Percentiles rank a stretch among this genome's conserved stretches.
Evolutionary conservation across 2,888 invertebrate genomes (phyloP).

Genomic region (Achlya flavicornis): DNA sequence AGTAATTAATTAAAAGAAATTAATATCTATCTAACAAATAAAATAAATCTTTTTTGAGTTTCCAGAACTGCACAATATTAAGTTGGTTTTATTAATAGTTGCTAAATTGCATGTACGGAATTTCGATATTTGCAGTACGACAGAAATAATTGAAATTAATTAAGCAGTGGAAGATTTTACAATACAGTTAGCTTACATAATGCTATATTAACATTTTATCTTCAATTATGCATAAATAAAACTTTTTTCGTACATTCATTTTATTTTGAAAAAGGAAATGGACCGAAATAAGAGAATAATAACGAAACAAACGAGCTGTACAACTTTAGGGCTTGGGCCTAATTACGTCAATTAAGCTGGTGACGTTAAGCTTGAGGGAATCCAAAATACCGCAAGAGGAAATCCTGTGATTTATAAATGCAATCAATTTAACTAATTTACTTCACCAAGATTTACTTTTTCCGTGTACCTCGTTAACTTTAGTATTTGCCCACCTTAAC

Average conservation of each 20-base stretch:
- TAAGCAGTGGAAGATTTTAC: no score
- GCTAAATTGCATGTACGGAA: no score
- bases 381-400: constrained; percentile 17
- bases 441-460: constrained; percentile 40
- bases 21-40: no score
- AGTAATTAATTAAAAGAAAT: no score
- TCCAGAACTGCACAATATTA: no score
- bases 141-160: no score
- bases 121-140: no score
- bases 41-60: no score
- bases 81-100: no score
- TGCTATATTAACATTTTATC: no score
- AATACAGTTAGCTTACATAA: no score
- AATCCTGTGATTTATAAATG: constrained; percentile 38
- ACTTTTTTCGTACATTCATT: neutral
- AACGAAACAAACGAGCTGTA: neutral
- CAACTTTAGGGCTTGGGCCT: neutral
- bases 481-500: constrained; percentile 65
- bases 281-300: neutral
- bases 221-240: no score
- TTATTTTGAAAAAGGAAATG: constrained; percentile 2
- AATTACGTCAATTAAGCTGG: constrained; percentile 11
- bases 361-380: constrained; percentile 11
- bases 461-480: constrained; percentile 50
- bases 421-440: constrained; percentile 54